Evolutionary conservation across 1,140 invertebrate genomes (phyloP), one percentile per base, ranked within the genome.

Genomic region (Leptopilina boulardi): DNA sequence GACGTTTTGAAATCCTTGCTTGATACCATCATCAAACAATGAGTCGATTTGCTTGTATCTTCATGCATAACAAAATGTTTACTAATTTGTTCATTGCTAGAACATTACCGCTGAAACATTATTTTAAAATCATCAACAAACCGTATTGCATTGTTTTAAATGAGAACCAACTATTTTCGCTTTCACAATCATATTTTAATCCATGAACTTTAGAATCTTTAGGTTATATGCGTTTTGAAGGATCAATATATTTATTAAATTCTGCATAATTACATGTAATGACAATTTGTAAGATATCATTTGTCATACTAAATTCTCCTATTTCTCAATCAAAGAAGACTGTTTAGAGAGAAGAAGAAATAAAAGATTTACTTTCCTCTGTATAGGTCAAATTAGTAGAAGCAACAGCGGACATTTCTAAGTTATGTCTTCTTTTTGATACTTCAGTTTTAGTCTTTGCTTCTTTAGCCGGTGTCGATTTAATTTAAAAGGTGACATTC

Each of bases 281-380:
- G 11, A 77, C 71, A 11, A 81, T 81, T 66, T 81, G 77, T 21
- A 83, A 77, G 15, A 81, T 77, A 26, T 83, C 74, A n/a, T 73
- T 44, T 42, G 73, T 15, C 74, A 44, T 71, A 11, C 56, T 38
- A n/a, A 79, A 51, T 13, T 76, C 79, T 47, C 77, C 77, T 34
- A 74, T 78, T 74, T 80, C 71, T 2, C 77, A 13, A 70, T 83
- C 72, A 51, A 81, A 81, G 70, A 47, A 79, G 11, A 81, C 73
- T 42, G 13, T 11, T 42, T 8, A 2, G 13, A 42, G 41, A 42
- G 41, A 6, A 42, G 3, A 11, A 42, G 41, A 42, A 4, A 13
- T 42, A 42, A 13, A 42, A 34, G 70, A 56, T 54, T 26, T 59
- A 26, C 54, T 34, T 34, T 74, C 41, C 8, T 38, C 41, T 19